Base-by-base conservation (phyloP, 2,888 invertebrate genomes). In the Polylopha cassiicola region DNA sequence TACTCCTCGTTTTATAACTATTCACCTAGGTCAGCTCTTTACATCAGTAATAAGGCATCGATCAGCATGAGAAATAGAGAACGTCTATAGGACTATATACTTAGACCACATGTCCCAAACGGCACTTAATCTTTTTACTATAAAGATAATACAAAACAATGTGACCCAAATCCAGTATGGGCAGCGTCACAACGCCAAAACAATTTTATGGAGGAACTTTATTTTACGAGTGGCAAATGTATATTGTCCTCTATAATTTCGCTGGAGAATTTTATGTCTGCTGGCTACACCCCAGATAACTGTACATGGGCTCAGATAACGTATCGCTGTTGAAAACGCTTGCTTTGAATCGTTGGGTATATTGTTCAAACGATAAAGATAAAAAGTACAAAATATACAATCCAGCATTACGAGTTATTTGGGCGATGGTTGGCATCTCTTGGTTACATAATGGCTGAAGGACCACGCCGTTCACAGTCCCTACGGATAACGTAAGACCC, bases 151-250 rank as follows among this genome's bases (percentile, higher is more conserved):
- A 20, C 18, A 9, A 3, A 30, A 29, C 31, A 10, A 26, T 26
- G 17, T 16, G 27, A 26, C 21, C 39, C 13, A 6, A 36, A 21
- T 11, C 15, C 21, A 18, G 8, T 11, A 13, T 15, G 14, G 15
- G 9, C 22, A 17, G 4, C 17, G 14, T 30, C 23, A 24, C 36
- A 30, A 30, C 11, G 34, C 36, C 47, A 48, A 53, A 55, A 55
- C 53, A 55, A 44, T 53, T 57, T 57, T 57, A 57, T 52, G 43
- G 52, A 15, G 13, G 41, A 52, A 53, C 43, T 52, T 51, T 39
- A 48, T 51, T 53, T 55, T 53, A 55, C 49, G 51, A 51, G 46
- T 34, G 37, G 33, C 44, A 47, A 45, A 43, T 45, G 37, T 43
- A 39, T 37, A 26, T 36, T 26, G 30, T 36, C 39, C 43, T 47